phyloP scores from a whole-genome alignment of 2,797 vertebrate genomes.

The Avahi laniger region DNA sequence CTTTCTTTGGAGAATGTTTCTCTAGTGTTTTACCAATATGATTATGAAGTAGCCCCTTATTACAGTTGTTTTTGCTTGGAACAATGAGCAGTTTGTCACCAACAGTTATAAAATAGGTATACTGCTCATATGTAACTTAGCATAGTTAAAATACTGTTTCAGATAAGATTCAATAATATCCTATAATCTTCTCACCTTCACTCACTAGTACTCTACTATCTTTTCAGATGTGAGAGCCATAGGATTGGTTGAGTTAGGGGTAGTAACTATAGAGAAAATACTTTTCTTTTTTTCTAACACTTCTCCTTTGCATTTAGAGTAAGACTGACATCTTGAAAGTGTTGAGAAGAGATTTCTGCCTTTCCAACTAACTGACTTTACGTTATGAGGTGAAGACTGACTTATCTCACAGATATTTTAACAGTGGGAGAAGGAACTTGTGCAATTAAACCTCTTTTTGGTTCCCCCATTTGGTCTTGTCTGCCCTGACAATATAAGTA shows the following conservation, averaged over 20 bases:
- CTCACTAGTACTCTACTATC: neutral
- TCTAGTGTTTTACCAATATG: neutral
- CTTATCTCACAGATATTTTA: neutral
- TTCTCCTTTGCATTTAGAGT: neutral
- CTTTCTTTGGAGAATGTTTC: neutral
- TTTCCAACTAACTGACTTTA: neutral
- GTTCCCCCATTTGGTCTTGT: neutral
- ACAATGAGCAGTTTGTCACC: neutral
- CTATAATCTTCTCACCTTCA: neutral
- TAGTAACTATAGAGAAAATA: neutral
- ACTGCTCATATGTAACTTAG: neutral
- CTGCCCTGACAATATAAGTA: neutral
- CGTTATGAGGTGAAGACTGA: neutral
- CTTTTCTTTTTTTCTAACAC: neutral
- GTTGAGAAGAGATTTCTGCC: neutral
- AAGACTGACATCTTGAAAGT: neutral
- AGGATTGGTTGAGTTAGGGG: neutral
- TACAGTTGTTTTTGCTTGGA: neutral
- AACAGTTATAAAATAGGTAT: neutral
- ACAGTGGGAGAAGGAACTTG: neutral
- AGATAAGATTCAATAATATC: neutral
- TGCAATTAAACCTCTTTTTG: neutral
- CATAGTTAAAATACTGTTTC: neutral
- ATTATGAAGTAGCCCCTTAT: neutral
- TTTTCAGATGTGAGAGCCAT: neutral